These are phyloP conservation scores for Gallinago solitaria DNA, from an alignment of 2,797 vertebrate genomes.

Conservation along the genomic window DNA sequence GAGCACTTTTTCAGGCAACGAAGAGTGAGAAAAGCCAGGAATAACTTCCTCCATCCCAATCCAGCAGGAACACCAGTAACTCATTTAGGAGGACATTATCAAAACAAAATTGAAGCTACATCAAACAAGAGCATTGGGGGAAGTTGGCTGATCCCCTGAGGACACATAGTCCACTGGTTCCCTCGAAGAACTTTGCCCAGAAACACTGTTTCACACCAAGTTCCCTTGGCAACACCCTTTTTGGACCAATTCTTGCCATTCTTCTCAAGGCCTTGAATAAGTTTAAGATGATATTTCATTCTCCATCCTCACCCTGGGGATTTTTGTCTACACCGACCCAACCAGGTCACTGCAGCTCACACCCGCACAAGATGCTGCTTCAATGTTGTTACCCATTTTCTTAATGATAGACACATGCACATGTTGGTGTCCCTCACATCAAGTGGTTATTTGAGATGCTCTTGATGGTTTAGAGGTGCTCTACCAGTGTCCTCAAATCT, in stretches of 20 bases:
- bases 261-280: neutral
- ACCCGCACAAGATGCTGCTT: neutral
- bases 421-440: rapidly evolving
- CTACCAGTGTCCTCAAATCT: neutral
- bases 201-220: neutral
- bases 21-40: neutral
- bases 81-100: neutral
- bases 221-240: neutral
- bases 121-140: neutral
- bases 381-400: rapidly evolving
- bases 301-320: neutral
- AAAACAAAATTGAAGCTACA: neutral
- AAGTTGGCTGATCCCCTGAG: neutral
- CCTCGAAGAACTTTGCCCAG: neutral
- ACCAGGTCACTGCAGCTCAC: neutral
- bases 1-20: neutral
- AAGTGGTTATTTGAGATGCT: neutral
- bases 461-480: neutral
- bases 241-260: neutral
- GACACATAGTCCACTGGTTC: rapidly evolving
- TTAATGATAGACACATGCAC: rapidly evolving
- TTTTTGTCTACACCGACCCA: neutral
- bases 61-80: neutral
- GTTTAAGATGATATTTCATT: neutral
- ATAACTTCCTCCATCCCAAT: neutral